Conservation (phyloP, 2,888 invertebrate species). For the Cryptocephalus primarius region DNA sequence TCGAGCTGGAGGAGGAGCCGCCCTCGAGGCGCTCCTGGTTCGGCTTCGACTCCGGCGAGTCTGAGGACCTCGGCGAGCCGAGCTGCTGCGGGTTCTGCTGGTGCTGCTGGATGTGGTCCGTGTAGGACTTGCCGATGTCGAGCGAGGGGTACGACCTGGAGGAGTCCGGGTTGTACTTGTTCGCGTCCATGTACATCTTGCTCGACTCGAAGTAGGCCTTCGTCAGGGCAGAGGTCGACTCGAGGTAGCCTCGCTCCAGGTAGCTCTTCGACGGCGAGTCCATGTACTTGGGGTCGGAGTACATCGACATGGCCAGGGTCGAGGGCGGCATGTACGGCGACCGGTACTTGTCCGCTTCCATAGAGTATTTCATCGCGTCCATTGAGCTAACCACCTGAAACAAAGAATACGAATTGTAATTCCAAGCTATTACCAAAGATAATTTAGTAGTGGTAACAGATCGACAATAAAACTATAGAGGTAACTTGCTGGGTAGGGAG, state of each 20-base stretch:
- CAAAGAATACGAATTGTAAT: conserved; percentile 2
- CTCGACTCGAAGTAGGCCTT: conserved; percentile 60
- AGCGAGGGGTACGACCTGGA: conserved; percentile 41
- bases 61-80: conserved; percentile 40
- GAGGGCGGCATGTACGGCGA: conserved; percentile 55
- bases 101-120: conserved; percentile 22
- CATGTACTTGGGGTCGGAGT: conserved; percentile 57
- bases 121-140: conserved; percentile 57
- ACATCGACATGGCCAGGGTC: conserved; percentile 57
- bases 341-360: conserved; percentile 67
- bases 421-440: neutral
- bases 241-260: conserved; percentile 55
- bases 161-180: conserved; percentile 34
- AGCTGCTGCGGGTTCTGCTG: conserved; percentile 14
- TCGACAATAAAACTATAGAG: too few species aligned
- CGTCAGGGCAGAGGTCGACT: conserved; percentile 52
- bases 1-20: conserved; percentile 43
- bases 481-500: too few species aligned
- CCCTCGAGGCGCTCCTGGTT: conserved; percentile 38
- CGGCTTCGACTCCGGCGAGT: conserved; percentile 34
- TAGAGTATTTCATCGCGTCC: conserved; percentile 69
- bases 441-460: too few species aligned
- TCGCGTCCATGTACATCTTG: conserved; percentile 61
- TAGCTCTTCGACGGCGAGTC: conserved; percentile 46
- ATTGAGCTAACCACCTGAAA: conserved; percentile 63